A percentile compares a stretch with the other conserved stretches of the same genome.
Conservation (phyloP, 2,113 vertebrate species). For the Uria lomvia region DNA sequence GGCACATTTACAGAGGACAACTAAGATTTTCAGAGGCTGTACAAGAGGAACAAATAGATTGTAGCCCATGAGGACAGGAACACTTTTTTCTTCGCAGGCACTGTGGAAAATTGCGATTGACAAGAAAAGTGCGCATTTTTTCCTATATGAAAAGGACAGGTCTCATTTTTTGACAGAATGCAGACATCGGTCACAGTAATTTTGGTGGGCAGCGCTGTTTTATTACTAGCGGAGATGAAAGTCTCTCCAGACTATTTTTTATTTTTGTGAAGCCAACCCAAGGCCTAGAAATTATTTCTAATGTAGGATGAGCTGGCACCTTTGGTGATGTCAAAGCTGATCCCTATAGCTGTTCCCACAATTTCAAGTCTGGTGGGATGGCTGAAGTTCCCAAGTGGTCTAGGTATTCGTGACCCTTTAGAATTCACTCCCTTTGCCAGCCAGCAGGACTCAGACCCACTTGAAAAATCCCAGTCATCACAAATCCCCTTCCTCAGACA, state of each 20-base stretch:
- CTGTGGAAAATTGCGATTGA: not conserved
- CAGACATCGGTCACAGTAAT: not conserved
- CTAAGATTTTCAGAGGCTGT: not conserved
- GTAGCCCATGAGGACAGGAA: not conserved
- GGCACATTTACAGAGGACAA: not conserved
- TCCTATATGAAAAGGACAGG: not conserved
- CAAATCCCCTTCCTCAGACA: not conserved
- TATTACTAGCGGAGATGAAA: not conserved
- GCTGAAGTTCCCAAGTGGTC: not conserved
- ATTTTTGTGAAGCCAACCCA: not conserved
- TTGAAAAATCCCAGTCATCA: not conserved
- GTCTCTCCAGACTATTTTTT: not conserved
- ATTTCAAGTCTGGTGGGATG: not conserved
- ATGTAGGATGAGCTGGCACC: not conserved
- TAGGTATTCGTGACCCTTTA: not conserved
- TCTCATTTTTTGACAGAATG: not conserved
- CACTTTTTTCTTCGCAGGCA: not conserved
- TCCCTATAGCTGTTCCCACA: not conserved
- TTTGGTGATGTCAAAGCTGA: not conserved
- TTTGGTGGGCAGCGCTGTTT: not conserved
- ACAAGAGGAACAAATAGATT: not conserved
- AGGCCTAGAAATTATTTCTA: slow-evolving; percentile 18
- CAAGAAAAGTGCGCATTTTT: slow-evolving; percentile 25
- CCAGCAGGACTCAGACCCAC: not conserved
- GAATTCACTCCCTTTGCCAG: not conserved